Evolutionary conservation across 2,797 vertebrate species (phyloP).

Genomic region (Lagodon rhomboides): DNA sequence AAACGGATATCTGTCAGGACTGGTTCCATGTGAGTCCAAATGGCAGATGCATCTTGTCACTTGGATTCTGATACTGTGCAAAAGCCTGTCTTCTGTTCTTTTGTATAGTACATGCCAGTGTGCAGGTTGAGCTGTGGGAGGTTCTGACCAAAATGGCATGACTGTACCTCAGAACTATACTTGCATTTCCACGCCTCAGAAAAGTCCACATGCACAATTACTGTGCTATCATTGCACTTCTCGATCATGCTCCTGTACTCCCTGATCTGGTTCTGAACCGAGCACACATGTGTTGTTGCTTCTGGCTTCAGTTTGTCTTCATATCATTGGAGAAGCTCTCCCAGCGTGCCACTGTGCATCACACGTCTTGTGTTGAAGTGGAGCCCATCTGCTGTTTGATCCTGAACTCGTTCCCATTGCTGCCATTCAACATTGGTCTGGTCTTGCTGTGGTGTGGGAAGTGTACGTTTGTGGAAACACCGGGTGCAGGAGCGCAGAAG

Average conservation of each 20-base stretch:
- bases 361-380: not conserved
- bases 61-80: conserved; percentile 10
- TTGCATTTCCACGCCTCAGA: too few relatives aligned
- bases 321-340: not conserved
- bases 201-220: too few relatives aligned
- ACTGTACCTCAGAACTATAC: too few relatives aligned
- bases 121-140: conserved; percentile 51
- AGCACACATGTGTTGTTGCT: conserved; percentile 38
- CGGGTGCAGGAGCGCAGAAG: not conserved
- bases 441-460: conserved; percentile 1
- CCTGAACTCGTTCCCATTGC: not conserved
- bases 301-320: conserved; percentile 32
- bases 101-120: conserved; percentile 50
- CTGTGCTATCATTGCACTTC: too few relatives aligned
- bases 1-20: conserved; percentile 28
- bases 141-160: conserved; percentile 29
- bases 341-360: not conserved
- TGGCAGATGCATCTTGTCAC: conserved; percentile 38
- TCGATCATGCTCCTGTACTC: too few relatives aligned
- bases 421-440: not conserved
- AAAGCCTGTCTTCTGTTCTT: conserved; percentile 13
- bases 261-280: conserved; percentile 2
- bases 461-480: not conserved
- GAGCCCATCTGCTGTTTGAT: not conserved
- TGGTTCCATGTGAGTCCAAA: conserved; percentile 55